Conservation (phyloP, 1,140 invertebrate species). For the Forficula auricularia region DNA sequence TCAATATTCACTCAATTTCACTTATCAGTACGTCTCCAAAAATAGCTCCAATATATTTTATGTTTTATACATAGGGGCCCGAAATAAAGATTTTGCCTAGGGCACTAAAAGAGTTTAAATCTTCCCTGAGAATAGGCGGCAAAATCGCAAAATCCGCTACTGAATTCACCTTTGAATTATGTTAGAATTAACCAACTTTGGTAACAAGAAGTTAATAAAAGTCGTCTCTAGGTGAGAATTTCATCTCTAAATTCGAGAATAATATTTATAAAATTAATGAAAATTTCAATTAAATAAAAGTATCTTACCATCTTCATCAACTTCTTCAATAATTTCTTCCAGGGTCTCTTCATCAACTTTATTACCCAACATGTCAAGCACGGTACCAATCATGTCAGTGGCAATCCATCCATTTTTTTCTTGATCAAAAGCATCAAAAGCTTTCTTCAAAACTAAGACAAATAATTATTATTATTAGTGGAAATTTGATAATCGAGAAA, state of each 20-base stretch:
- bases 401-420: constrained; percentile 56
- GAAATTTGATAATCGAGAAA: too few relatives aligned
- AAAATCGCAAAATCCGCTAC: too few relatives aligned
- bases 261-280: constrained; percentile 10
- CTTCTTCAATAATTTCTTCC: constrained; percentile 44
- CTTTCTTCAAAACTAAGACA: constrained; percentile 46
- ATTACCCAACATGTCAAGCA: constrained; percentile 60
- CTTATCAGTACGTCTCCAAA: too few relatives aligned
- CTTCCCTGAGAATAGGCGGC: too few relatives aligned
- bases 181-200: neutral
- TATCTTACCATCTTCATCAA: constrained; percentile 45
- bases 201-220: neutral
- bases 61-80: too few relatives aligned
- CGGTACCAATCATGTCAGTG: constrained; percentile 52
- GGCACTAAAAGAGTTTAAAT: too few relatives aligned
- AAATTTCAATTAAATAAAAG: constrained; percentile 4
- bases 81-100: too few relatives aligned
- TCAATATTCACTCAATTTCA: too few relatives aligned
- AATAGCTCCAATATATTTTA: too few relatives aligned
- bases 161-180: too few relatives aligned
- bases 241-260: neutral
- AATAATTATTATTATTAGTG: constrained; percentile 7
- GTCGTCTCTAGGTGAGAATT: too few relatives aligned
- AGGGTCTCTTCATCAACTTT: constrained; percentile 46
- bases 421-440: constrained; percentile 63